Base-by-base conservation (phyloP, 2,888 invertebrate genomes). In the Desoria tigrina region DNA sequence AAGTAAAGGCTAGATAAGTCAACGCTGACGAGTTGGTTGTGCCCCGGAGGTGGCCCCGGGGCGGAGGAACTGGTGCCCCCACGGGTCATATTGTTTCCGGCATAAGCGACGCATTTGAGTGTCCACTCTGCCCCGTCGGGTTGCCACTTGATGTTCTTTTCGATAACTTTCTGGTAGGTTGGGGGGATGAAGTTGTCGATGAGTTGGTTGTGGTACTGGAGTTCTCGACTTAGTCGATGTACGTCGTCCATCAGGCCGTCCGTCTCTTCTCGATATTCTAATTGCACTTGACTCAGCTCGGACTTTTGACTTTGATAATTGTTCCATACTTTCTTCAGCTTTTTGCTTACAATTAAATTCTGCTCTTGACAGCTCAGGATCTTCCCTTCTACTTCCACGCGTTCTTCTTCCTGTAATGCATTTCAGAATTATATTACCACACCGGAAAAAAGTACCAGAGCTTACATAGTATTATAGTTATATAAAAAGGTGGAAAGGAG, bases 101-200 rank as follows among this genome's bases (percentile, higher is more conserved):
- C 95, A 81, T 99, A 99, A 0, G 98, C 98, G 7, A 99, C 95
- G 80, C 97, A 97, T 80, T 90, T 90, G 53, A 99, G 85, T 80
- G 98, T 96, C 92, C 97, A 99, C 81, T 99, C 98, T 37, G 97
- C 97, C 37, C 96, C 92, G 78, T 98, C 97, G 81, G 96, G 96
- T 82, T 96, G 98, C 95, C 97, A 99, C 78, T 92, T 89, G 50
- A 95, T 90, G 79, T 95, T 92, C 77, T 89, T 86, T 78, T 94
- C 93, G 70, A 97, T 91, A 81, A 92, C 85, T 56, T 89, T 92
- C 84, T 94, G 90, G 81, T 95, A 96, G 79, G 94, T 91, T 77
- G 87, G 87, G 1, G 98, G 98, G 80, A 99, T 94, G 79, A 94
- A 97, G 51, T 88, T 88, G 79, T 95, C 92, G 42, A 98, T 87